These are phyloP conservation scores for Chrysochloris asiatica DNA, from an alignment of 2,113 vertebrate species.

Conservation along the genomic window DNA sequence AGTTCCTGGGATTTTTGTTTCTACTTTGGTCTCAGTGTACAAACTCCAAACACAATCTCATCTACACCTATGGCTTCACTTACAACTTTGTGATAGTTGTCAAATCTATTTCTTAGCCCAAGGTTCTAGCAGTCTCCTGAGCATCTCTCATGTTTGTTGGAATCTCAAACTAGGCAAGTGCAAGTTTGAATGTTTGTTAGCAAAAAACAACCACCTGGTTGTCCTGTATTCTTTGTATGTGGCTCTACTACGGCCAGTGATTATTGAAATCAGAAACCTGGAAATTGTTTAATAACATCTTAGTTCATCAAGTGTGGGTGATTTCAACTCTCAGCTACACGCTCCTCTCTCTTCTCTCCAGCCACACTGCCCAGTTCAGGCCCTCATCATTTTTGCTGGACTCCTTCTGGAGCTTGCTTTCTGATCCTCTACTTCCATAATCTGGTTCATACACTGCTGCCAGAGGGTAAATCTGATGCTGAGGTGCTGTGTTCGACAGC, in stretches of 20 bases:
- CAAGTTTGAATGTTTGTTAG: background rate
- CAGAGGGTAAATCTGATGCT: background rate
- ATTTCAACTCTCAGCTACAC: background rate
- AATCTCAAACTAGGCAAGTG: background rate
- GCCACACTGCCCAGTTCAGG: background rate
- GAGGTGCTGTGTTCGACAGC: too few species aligned
- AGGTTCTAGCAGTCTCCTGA: constrained; percentile 2
- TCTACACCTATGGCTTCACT: background rate
- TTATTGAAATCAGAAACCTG: background rate
- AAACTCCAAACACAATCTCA: background rate
- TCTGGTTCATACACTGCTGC: too few species aligned
- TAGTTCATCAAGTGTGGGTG: background rate
- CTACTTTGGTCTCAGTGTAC: background rate
- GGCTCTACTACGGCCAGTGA: background rate
- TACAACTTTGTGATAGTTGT: constrained; percentile 3
- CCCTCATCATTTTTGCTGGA: constrained; percentile 15
- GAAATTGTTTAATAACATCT: background rate
- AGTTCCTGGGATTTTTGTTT: constrained; percentile 8
- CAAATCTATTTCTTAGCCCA: constrained; percentile 32
- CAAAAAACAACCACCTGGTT: too few species aligned
- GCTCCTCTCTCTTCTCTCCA: background rate
- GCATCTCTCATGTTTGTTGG: background rate
- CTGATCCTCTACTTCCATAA: background rate
- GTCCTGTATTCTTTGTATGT: background rate
- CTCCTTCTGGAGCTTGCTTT: constrained; percentile 26